Evolutionary conservation across 1,140 invertebrate genomes (phyloP).

Genomic region (Saccostrea echinata): DNA sequence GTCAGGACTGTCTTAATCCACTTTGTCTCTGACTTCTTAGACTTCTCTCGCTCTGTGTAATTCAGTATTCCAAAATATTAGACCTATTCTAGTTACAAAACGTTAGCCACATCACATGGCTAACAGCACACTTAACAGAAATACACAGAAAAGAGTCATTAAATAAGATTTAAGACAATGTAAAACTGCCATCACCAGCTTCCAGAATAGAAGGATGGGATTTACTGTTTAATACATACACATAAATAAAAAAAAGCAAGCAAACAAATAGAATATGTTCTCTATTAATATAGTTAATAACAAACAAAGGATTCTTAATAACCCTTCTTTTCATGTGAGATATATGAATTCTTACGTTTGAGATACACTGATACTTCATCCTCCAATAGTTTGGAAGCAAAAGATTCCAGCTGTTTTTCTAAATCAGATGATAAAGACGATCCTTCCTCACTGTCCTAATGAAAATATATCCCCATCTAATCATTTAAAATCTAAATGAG

Average conservation of each 20-base stretch:
- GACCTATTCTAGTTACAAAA: background rate
- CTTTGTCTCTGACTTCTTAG: slow-evolving; percentile 78
- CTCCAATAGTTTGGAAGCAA: slow-evolving; percentile 72
- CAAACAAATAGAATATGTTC: too few relatives aligned
- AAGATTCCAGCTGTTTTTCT: slow-evolving; percentile 69
- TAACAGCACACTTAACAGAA: too few relatives aligned
- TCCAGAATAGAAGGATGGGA: too few relatives aligned
- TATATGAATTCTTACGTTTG: slow-evolving; percentile 67
- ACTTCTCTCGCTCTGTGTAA: slow-evolving; percentile 70
- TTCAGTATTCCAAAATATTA: background rate
- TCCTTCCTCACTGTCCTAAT: background rate
- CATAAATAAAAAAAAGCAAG: too few relatives aligned
- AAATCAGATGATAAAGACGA: slow-evolving; percentile 51
- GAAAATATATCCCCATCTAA: background rate
- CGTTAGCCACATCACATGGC: too few relatives aligned
- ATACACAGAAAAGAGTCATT: too few relatives aligned
- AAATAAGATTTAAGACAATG: too few relatives aligned
- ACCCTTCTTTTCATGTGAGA: too few relatives aligned
- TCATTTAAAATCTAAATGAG: background rate
- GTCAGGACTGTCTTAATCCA: slow-evolving; percentile 91
- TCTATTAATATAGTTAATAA: too few relatives aligned
- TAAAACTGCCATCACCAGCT: too few relatives aligned
- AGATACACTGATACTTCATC: slow-evolving; percentile 74
- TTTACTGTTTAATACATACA: too few relatives aligned
- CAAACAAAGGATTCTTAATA: too few relatives aligned